Evolutionary conservation across 2,113 vertebrate species (phyloP), one percentile per base, ranked within the genome.

Genomic region (Neoarius graeffei): DNA sequence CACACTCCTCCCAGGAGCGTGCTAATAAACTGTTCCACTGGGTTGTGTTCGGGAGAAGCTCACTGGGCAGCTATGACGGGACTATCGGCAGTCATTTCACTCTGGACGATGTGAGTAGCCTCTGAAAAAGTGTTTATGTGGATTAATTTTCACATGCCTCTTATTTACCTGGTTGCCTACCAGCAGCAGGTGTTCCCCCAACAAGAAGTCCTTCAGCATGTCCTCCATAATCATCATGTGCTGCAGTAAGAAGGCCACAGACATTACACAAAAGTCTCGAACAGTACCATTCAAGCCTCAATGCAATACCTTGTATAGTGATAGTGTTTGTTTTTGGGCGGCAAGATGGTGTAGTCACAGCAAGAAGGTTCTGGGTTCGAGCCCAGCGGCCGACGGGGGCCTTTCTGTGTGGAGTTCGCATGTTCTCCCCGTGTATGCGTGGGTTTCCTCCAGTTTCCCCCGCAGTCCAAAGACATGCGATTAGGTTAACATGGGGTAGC

Each of bases 191-290:
- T 99, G 98, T 76, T 99, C 98, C 91, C 98, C 98, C 52, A 99
- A 94, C 25, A 99, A 93, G 83, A 98, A 99, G 91, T 99, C 98
- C 91, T 99, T 99, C 57, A 99, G 91, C 98, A 99, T 99, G 93
- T 99, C 98, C 92, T 99, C 97, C 98, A 99, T 99, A 89, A 99
- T 96, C 93, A 95, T 94, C 96, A 98, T 95, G 92, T 99, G 98
- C 98, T 99, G 91, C 20, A 92, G 77, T 92, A 86, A 94, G 62
- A 92, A 80, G 67, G 1, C 60, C 67, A 89, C 66, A 69, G 35
- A 64, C 42, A 27, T 52, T 48, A 30, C 8, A 73, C 35, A 82
- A 56, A 64, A 30, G 56, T 69, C 9, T 19, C 54, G 14, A n/a
- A 59, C 62, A 69, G 25, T 15, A 25, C 54, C 0, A 23, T 25